phyloP scores from a whole-genome alignment of 2,113 vertebrate genomes.

The Lycaon pictus region DNA sequence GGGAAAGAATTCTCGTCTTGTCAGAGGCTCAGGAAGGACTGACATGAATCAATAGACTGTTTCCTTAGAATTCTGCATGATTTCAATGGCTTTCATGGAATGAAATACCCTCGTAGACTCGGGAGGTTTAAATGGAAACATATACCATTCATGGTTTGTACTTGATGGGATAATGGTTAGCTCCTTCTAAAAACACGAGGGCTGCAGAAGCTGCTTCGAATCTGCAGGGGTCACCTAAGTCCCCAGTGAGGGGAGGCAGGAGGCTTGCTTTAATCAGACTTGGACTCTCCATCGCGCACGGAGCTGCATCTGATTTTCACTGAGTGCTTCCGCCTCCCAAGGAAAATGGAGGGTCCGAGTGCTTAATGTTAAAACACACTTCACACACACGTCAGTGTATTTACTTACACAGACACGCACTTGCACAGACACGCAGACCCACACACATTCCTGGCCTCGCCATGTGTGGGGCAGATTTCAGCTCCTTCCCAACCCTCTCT shows the following conservation, averaged over 20 bases:
- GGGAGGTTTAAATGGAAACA: background rate
- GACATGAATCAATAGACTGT: background rate
- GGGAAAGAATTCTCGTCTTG: background rate
- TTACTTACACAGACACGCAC: background rate
- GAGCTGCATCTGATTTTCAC: constrained; percentile 38
- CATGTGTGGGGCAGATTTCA: background rate
- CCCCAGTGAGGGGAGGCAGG: background rate
- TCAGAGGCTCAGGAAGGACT: background rate
- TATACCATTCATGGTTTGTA: accelerated
- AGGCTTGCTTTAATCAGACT: background rate
- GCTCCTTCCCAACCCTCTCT: background rate
- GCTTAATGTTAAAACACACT: background rate
- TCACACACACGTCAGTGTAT: background rate
- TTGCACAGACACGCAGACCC: background rate
- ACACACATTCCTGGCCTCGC: background rate
- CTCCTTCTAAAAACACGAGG: background rate
- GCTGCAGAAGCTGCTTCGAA: background rate
- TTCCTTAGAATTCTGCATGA: background rate
- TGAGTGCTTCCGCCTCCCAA: background rate
- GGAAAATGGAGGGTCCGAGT: background rate
- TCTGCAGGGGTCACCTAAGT: background rate
- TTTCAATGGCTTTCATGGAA: background rate
- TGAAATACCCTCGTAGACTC: background rate
- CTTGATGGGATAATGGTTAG: background rate
- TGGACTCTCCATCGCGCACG: background rate